A percentile compares a stretch with the other conserved stretches of the same genome.
Evolutionary conservation across 2,113 vertebrate species (phyloP).

Genomic region (Beaufortia kweichowensis): DNA sequence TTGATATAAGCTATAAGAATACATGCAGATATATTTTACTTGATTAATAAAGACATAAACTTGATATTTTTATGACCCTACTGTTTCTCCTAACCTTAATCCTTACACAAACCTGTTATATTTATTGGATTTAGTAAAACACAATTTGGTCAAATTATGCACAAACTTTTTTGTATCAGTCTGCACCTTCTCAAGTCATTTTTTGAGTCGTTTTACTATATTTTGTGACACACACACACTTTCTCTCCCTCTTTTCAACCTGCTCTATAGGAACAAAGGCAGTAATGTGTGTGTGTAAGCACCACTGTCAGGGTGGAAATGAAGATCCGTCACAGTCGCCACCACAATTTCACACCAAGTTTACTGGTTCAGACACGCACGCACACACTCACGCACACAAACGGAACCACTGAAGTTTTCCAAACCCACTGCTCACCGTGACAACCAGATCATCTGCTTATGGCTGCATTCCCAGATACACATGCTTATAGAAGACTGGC

Average conservation of each 20-base stretch:
- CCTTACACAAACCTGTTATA: too few species aligned
- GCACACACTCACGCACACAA: slow-evolving; percentile 30
- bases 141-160: too few species aligned
- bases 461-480: slow-evolving; percentile 33
- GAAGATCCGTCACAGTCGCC: slow-evolving; percentile 58
- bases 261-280: slow-evolving; percentile 51
- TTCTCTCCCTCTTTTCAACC: slow-evolving; percentile 27
- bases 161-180: too few species aligned
- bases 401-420: slow-evolving; percentile 38
- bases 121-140: too few species aligned
- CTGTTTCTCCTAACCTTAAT: too few species aligned
- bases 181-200: too few species aligned
- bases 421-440: slow-evolving; percentile 37
- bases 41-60: too few species aligned
- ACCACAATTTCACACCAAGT: slow-evolving; percentile 52
- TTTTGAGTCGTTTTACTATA: too few species aligned
- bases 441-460: slow-evolving; percentile 46
- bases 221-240: background rate
- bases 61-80: too few species aligned
- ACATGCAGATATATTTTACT: background rate
- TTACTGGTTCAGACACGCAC: slow-evolving; percentile 47
- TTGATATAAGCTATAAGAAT: background rate
- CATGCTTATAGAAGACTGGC: slow-evolving; percentile 21
- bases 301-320: slow-evolving; percentile 56
- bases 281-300: slow-evolving; percentile 37